Conservation (phyloP, 23 tunicate genomes). For the Ciona savignyi region DNA sequence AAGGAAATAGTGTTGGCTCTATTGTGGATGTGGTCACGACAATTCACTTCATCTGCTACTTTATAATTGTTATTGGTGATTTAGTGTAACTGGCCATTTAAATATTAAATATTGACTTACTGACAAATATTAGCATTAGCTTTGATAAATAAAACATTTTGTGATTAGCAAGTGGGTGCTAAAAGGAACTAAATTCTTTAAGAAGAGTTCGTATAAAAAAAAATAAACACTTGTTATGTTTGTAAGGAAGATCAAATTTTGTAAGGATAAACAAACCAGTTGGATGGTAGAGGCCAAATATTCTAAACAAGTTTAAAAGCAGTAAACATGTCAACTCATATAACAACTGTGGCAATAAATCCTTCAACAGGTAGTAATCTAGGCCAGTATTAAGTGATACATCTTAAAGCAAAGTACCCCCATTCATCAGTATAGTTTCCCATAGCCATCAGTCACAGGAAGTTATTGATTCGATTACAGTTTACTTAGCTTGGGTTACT, state of each 20-base stretch:
- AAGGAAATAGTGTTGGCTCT: too few relatives aligned
- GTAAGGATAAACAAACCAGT: too few relatives aligned
- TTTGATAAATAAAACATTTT: not conserved
- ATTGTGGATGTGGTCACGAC: too few relatives aligned
- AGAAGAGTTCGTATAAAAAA: too few relatives aligned
- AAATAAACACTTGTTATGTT: too few relatives aligned
- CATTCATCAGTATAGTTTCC: not conserved
- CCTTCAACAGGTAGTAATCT: not conserved
- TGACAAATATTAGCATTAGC: not conserved
- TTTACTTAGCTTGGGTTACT: not conserved
- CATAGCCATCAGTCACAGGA: not conserved
- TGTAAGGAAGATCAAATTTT: too few relatives aligned
- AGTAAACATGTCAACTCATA: too few relatives aligned
- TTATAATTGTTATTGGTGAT: not conserved
- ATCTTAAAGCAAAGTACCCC: not conserved
- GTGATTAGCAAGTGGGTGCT: not conserved
- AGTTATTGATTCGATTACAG: constrained; percentile 1
- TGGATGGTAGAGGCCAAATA: too few relatives aligned
- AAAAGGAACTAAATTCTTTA: too few relatives aligned
- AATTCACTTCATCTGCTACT: not conserved
- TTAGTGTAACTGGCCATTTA: not conserved
- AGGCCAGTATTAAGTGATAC: not conserved
- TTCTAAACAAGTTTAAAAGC: too few relatives aligned
- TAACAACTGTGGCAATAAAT: not conserved
- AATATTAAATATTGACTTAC: not conserved